These are phyloP conservation scores for Esox masquinongy DNA, from an alignment of 2,797 vertebrate genomes.

Conservation along the genomic window DNA sequence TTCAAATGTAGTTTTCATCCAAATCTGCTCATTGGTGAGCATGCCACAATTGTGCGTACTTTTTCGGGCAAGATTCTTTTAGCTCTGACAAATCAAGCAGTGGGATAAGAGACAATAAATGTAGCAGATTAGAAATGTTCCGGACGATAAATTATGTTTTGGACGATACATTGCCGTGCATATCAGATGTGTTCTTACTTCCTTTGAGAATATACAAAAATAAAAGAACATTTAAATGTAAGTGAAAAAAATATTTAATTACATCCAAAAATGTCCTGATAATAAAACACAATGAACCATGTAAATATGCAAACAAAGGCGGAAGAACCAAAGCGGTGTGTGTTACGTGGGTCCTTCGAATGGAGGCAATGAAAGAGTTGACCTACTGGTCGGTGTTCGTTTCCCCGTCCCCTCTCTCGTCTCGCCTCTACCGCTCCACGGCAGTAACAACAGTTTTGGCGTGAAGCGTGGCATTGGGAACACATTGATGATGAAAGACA, in stretches of 20 bases:
- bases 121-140: neutral
- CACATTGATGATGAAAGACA: constrained; percentile 18
- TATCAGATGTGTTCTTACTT: neutral
- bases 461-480: constrained; percentile 31
- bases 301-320: constrained; percentile 51
- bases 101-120: neutral
- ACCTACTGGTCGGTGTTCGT: constrained; percentile 65
- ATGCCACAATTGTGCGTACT: neutral
- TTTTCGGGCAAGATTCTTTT: neutral
- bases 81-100: neutral
- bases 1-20: neutral
- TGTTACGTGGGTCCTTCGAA: constrained; percentile 57
- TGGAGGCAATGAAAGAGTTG: constrained; percentile 53
- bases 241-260: constrained; percentile 59
- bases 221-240: constrained; percentile 36
- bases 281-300: constrained; percentile 32
- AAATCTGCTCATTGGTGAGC: neutral
- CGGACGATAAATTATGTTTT: neutral
- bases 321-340: constrained; percentile 40
- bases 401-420: constrained; percentile 38
- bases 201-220: constrained; percentile 12
- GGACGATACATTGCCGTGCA: neutral
- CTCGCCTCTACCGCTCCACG: constrained; percentile 49
- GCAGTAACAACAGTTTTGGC: constrained; percentile 46
- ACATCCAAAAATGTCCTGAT: constrained; percentile 30